phyloP scores from a whole-genome alignment of 30 jellyfish, hydroid and myxozoan species.

The Nemopilema nomurai region DNA sequence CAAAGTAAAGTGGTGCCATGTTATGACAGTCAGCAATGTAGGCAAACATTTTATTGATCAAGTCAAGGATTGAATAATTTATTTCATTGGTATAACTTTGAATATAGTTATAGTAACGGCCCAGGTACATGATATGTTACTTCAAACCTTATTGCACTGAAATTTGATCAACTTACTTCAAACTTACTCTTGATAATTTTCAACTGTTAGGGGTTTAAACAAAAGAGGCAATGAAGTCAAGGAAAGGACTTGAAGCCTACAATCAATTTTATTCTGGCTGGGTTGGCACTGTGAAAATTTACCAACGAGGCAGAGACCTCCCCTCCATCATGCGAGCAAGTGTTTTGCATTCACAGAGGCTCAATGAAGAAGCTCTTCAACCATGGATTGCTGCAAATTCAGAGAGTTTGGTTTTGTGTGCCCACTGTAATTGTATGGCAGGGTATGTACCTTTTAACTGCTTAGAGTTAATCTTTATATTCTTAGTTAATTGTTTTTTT shows the following conservation, averaged over 20 bases:
- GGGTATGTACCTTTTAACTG: conserved; percentile 22
- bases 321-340: conserved; percentile 27
- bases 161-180: background rate
- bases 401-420: conserved; percentile 39
- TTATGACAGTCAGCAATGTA: background rate
- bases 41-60: background rate
- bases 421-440: conserved; percentile 46
- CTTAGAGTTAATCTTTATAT: background rate
- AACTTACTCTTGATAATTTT: background rate
- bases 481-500: background rate
- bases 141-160: background rate
- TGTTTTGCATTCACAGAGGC: conserved; percentile 54
- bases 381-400: conserved; percentile 35
- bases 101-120: background rate
- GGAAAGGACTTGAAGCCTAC: conserved; percentile 55
- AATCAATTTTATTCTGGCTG: conserved; percentile 65
- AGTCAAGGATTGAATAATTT: background rate
- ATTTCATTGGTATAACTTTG: background rate
- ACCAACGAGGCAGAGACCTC: background rate
- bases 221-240: conserved; percentile 51
- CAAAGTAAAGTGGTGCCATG: background rate
- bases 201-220: conserved; percentile 33
- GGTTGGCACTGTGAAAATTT: conserved; percentile 17
- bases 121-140: background rate
- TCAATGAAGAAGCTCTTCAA: conserved; percentile 28